Conservation (phyloP, 2,113 vertebrate species). For the Heterotis niloticus region DNA sequence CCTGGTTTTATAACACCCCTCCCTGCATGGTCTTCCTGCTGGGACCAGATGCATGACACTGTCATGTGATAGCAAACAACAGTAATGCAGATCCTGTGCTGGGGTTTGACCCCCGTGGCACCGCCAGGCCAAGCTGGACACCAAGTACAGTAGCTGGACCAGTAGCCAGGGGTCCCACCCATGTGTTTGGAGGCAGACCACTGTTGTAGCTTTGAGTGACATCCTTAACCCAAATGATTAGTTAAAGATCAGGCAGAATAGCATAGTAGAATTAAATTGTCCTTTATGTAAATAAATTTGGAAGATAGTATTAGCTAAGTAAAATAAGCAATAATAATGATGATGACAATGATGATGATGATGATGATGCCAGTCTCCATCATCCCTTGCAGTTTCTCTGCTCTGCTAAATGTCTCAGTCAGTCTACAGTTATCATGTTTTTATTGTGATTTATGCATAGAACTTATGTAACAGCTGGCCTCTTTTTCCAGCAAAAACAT, state of each 20-base stretch:
- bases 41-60: not conserved
- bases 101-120: not conserved
- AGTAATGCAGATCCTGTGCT: no score
- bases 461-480: slow-evolving; percentile 47
- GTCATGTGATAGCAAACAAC: no score
- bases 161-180: no score
- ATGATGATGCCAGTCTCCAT: not conserved
- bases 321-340: not conserved
- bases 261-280: not conserved
- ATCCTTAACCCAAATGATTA: no score
- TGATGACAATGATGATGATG: not conserved
- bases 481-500: slow-evolving; percentile 33
- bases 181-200: no score
- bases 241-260: no score
- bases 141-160: not conserved
- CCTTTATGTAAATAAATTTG: not conserved
- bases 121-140: not conserved
- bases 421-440: not conserved
- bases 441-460: not conserved
- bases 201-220: no score
- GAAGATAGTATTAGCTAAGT: not conserved
- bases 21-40: not conserved
- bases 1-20: not conserved
- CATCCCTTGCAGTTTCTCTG: not conserved
- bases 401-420: not conserved